These are phyloP conservation scores for Cephonodes hylas DNA, from an alignment of 2,888 invertebrate species.

Conservation along the genomic window DNA sequence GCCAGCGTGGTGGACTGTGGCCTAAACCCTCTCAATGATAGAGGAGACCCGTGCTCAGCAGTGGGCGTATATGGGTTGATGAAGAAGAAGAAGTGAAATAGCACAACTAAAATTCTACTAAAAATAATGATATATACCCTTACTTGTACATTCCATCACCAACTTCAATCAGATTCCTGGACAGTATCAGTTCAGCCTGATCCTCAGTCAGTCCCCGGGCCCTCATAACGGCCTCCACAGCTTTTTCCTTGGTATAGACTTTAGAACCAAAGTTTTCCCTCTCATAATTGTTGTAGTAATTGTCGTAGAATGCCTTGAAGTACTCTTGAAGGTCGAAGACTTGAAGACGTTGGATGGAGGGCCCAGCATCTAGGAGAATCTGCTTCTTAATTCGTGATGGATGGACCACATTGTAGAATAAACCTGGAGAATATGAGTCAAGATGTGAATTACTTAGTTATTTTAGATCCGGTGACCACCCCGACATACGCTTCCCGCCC, in stretches of 20 bases:
- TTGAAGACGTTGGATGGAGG: conserved; percentile 45
- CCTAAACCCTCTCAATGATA: too few relatives aligned
- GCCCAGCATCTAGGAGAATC: conserved; percentile 56
- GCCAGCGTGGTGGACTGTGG: too few relatives aligned
- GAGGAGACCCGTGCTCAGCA: too few relatives aligned
- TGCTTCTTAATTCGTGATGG: conserved; percentile 70
- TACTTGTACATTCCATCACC: conserved; percentile 66
- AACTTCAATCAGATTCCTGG: conserved; percentile 63
- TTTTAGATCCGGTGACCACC: too few relatives aligned
- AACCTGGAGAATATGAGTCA: conserved; percentile 40
- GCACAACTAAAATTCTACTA: too few relatives aligned
- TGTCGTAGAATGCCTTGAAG: conserved; percentile 51
- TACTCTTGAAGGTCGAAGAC: conserved; percentile 37
- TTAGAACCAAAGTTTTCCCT: conserved; percentile 40
- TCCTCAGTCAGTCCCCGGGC: conserved; percentile 60
- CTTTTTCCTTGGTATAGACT: conserved; percentile 32
- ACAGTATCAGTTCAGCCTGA: conserved; percentile 72
- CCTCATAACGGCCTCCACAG: conserved; percentile 65
- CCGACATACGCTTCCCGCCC: too few relatives aligned
- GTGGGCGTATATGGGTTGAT: too few relatives aligned
- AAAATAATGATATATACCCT: too few relatives aligned
- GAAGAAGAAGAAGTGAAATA: too few relatives aligned
- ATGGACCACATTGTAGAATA: conserved; percentile 65
- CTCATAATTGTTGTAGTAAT: conserved; percentile 52
- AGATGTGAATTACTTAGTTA: too few relatives aligned